Conservation (phyloP, 2,113 vertebrate species). For the Gadus macrocephalus region DNA sequence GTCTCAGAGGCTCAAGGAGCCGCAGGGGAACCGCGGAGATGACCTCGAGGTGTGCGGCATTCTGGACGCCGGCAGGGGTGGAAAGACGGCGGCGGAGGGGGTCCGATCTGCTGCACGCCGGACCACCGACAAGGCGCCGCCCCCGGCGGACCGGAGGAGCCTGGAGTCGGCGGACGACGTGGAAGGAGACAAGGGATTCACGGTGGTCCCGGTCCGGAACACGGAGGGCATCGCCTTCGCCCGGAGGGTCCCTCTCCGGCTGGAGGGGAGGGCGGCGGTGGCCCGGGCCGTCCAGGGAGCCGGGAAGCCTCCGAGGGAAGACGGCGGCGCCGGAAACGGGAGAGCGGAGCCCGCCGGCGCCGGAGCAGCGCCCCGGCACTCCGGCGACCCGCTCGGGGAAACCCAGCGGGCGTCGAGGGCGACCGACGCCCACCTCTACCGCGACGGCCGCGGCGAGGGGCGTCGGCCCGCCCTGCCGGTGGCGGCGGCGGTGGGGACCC, state of each 20-base stretch:
- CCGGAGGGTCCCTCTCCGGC: constrained; percentile 52
- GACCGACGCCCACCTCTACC: constrained; percentile 6
- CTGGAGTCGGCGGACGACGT: constrained; percentile 20
- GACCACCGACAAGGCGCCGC: constrained; percentile 8
- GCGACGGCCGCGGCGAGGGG: constrained; percentile 10
- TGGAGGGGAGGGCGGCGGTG: constrained; percentile 44
- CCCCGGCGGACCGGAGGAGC: constrained; percentile 19
- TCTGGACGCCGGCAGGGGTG: constrained; percentile 8
- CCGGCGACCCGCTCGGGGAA: constrained; percentile 53
- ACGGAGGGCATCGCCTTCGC: constrained; percentile 65
- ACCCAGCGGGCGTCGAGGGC: constrained; percentile 47
- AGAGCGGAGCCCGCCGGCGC: too few relatives aligned
- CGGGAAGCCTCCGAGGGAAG: constrained; percentile 9
- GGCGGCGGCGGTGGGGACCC: constrained; percentile 7
- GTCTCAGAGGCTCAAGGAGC: constrained; percentile 3
- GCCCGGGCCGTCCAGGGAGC: constrained; percentile 30
- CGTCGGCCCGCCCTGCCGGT: too few relatives aligned
- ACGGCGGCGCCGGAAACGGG: too few relatives aligned
- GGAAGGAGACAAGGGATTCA: constrained; percentile 57
- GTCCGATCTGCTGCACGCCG: not conserved
- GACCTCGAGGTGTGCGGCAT: too few relatives aligned
- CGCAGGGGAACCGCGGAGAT: not conserved
- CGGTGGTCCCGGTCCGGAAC: constrained; percentile 52
- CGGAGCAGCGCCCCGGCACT: constrained; percentile 40
- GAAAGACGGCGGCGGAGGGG: too few relatives aligned